Percentiles rank a stretch among this genome's conserved stretches.
phyloP scores from a whole-genome alignment of 2,797 vertebrate genomes.

The Iguana delicatissima region DNA sequence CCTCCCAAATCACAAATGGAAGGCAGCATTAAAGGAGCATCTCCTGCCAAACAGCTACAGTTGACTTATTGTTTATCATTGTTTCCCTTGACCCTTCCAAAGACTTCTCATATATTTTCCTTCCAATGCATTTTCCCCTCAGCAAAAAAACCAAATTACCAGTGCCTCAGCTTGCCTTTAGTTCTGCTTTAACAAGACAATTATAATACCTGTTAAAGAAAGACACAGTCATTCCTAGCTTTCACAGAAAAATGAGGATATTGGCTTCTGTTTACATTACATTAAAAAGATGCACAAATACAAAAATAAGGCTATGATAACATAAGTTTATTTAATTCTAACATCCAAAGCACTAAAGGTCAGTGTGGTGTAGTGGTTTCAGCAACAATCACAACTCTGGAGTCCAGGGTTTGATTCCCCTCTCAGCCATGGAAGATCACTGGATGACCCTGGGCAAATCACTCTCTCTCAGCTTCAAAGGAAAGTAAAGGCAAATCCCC shows the following conservation, averaged over 20 bases:
- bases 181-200: conserved; percentile 20
- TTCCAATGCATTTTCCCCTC: not conserved
- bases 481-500: no score
- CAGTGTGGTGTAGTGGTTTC: no score
- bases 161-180: not conserved
- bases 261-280: not conserved
- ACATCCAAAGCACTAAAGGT: not conserved
- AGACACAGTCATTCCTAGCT: not conserved
- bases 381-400: no score
- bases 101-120: not conserved
- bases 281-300: not conserved
- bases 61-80: conserved; percentile 19
- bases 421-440: no score
- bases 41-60: not conserved
- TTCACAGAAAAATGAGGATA: not conserved
- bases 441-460: no score
- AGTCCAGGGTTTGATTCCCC: no score
- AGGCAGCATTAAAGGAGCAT: not conserved
- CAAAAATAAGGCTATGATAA: not conserved
- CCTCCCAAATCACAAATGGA: not conserved
- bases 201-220: not conserved
- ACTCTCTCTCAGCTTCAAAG: no score
- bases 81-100: conserved; percentile 24
- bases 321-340: not conserved
- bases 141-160: not conserved